phyloP scores from a whole-genome alignment of 2,113 vertebrate species.

The Sebastes fasciatus region DNA sequence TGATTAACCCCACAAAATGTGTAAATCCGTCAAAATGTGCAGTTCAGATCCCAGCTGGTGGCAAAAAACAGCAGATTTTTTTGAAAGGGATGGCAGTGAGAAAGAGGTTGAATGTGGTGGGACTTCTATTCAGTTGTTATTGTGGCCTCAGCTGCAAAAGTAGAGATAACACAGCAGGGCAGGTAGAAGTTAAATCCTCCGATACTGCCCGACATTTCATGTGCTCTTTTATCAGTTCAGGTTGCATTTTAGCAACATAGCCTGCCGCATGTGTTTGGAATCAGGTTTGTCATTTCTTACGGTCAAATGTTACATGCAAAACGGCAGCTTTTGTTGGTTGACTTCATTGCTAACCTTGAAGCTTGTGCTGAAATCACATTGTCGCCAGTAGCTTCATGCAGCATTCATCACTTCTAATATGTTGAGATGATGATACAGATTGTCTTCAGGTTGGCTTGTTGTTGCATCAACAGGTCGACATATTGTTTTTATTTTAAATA shows the following conservation, averaged over 20 bases:
- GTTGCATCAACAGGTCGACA: background rate
- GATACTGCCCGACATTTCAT: slow-evolving; percentile 5
- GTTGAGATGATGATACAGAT: background rate
- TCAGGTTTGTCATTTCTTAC: slow-evolving; percentile 12
- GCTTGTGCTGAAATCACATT: slow-evolving; percentile 24
- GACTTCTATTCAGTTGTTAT: slow-evolving; percentile 6
- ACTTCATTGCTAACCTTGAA: background rate
- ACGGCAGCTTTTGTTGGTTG: slow-evolving; percentile 52
- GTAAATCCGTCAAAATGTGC: slow-evolving; percentile 53
- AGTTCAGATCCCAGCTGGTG: slow-evolving; percentile 33
- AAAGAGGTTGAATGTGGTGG: background rate
- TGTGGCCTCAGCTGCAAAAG: slow-evolving; percentile 9
- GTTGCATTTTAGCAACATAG: slow-evolving; percentile 6
- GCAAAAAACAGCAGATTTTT: background rate
- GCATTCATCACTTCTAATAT: background rate
- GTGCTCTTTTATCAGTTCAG: slow-evolving; percentile 18
- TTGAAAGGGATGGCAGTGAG: slow-evolving; percentile 11
- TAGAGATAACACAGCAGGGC: slow-evolving; percentile 30
- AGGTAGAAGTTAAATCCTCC: background rate
- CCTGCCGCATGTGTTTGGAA: slow-evolving; percentile 8
- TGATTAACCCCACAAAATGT: slow-evolving; percentile 48
- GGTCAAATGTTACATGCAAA: slow-evolving; percentile 11
- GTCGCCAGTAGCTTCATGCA: background rate
- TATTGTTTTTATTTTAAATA: slow-evolving; percentile 4
- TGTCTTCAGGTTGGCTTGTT: slow-evolving; percentile 14